Percentiles rank a stretch among this genome's conserved stretches.
Evolutionary conservation across 2,113 vertebrate genomes (phyloP).

Genomic region (Psilopsiagon aurifrons): DNA sequence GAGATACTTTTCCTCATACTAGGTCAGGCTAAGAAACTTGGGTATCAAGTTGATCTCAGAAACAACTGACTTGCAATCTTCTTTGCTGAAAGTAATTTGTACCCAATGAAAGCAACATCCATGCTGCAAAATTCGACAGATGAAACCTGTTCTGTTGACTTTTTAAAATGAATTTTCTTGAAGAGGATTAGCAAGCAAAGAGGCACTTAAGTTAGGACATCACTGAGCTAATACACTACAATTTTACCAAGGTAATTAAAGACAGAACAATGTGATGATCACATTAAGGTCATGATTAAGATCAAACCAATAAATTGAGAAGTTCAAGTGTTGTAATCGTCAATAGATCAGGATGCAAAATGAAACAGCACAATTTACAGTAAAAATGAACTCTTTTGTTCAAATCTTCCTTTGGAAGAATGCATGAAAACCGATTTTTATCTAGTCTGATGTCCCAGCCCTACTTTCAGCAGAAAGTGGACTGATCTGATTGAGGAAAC

Average conservation of each 20-base stretch:
- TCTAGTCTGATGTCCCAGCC: background rate
- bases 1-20: background rate
- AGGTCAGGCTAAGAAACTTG: background rate
- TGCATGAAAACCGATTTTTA: background rate
- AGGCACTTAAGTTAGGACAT: conserved; percentile 27
- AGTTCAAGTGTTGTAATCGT: background rate
- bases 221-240: conserved; percentile 6
- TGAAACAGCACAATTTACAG: background rate
- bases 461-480: background rate
- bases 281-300: conserved; percentile 7
- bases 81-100: background rate
- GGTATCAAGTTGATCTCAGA: background rate
- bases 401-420: background rate
- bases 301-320: background rate
- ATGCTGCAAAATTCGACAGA: background rate
- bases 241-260: conserved; percentile 11
- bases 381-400: background rate
- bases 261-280: background rate
- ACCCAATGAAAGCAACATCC: background rate
- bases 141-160: conserved; percentile 32
- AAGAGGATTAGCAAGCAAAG: conserved; percentile 37
- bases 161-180: conserved; percentile 40
- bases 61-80: background rate
- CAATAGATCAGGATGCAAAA: background rate
- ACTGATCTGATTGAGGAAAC: background rate